These are phyloP conservation scores for Orchesella cincta DNA, from an alignment of 1,140 invertebrate genomes.

Conservation along the genomic window DNA sequence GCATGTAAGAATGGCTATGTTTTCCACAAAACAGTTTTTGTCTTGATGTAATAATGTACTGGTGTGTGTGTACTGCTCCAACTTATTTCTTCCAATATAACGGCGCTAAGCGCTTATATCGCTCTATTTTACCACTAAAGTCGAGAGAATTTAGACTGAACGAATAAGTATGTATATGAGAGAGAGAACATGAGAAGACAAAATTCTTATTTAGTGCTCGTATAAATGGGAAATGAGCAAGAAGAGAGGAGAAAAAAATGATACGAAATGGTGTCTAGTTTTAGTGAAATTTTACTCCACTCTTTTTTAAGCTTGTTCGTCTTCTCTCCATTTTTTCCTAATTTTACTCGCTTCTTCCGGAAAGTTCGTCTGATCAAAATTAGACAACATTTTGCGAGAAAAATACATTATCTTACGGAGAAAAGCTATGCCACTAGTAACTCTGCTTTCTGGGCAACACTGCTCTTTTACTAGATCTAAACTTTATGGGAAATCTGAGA, in stretches of 20 bases:
- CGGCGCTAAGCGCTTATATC: too few relatives aligned
- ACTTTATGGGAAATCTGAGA: neutral
- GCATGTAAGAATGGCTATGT: neutral
- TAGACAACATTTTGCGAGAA: neutral
- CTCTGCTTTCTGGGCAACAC: neutral
- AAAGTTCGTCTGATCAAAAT: neutral
- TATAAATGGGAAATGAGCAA: neutral
- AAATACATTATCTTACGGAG: too few relatives aligned
- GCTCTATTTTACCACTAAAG: too few relatives aligned
- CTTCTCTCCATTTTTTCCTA: neutral
- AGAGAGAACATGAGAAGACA: neutral
- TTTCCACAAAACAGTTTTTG: neutral
- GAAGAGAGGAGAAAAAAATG: neutral
- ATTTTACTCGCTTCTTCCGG: neutral
- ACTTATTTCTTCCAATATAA: too few relatives aligned
- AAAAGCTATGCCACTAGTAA: neutral
- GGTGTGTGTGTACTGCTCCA: too few relatives aligned
- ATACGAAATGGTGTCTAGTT: neutral
- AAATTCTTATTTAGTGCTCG: neutral
- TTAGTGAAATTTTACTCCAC: slow-evolving; percentile 8
- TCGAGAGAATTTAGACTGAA: too few relatives aligned
- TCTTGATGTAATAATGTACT: too few relatives aligned
- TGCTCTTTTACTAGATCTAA: neutral
- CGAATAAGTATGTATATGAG: too few relatives aligned
- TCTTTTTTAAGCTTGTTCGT: neutral